Evolutionary conservation across 2,113 vertebrate genomes (phyloP), one percentile per base, ranked within the genome.

Genomic region (Oxyruncus cristatus): DNA sequence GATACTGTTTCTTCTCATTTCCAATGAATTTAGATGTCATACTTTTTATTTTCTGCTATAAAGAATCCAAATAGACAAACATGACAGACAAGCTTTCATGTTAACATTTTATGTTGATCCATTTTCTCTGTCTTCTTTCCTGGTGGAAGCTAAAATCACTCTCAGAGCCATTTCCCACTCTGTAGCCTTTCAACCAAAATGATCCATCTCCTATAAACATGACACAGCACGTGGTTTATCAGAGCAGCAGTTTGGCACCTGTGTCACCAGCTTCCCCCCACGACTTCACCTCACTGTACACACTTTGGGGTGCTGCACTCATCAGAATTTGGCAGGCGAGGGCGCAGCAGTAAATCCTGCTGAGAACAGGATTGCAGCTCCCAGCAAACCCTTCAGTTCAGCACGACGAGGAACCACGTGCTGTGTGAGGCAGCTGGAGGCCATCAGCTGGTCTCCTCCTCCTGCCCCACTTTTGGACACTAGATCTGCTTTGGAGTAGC

Each of bases 1-100:
- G 88, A 88, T 53, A 71, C n/a, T 46, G 44, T 85, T 93, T 93
- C 92, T 97, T 92, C 90, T 93, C 56, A 10, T 88, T 81, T 55
- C 26, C 27, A 94, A 53, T 67, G 76, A 90, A 95, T 8, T 8
- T 59, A 26, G 68, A 93, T 92, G 61, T 91, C 52, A 58, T 76
- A 67, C 11, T 21, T 97, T 70, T 41, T 46, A 14, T 59, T 55
- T 50, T 50, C 56, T 37, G 19, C 26, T 50, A 4, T 23, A 70
- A 75, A 59, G 12, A 9, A 0, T 1, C 4, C 8, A 35, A 14
- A 79, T 0, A 79, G 30, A 49, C 19, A 82, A 56, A 46, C 32
- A 24, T 4, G 14, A 44, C 35, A 75, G 37, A 33, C 6, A 63
- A 53, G 33, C 23, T 59, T 81, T 8, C 32, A 59, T 5, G 11